Percentiles rank a stretch among this genome's conserved stretches.
phyloP scores from a whole-genome alignment of 2,888 invertebrate species.

The Magallana nippona region DNA sequence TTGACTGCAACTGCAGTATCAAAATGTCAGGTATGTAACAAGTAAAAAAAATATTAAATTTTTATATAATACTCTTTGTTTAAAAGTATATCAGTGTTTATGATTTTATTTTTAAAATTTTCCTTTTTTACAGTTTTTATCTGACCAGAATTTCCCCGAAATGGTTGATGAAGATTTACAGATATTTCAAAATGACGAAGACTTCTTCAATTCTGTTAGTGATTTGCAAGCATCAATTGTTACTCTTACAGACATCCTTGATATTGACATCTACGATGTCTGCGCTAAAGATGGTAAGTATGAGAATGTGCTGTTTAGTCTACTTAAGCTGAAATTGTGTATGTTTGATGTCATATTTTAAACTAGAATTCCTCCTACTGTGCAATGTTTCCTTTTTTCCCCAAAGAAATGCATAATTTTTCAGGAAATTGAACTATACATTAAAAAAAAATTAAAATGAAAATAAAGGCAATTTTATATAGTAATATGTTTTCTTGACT shows the following conservation, averaged over 20 bases:
- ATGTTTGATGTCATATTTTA: not conserved
- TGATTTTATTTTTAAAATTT: not conserved
- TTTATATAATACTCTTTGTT: slow-evolving; percentile 14
- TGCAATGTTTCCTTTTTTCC: not conserved
- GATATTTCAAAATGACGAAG: not conserved
- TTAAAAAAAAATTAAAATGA: not conserved
- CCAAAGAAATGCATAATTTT: not conserved
- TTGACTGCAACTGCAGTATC: not conserved
- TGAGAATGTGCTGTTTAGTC: slow-evolving; percentile 22
- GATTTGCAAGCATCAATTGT: not conserved
- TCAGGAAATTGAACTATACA: not conserved
- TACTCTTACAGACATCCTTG: not conserved
- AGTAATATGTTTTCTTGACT: not conserved
- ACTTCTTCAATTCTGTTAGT: not conserved
- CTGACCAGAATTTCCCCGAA: not conserved
- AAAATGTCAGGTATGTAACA: slow-evolving; percentile 25
- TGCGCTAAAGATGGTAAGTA: slow-evolving; percentile 25
- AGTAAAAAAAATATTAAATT: not conserved
- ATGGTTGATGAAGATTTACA: not conserved
- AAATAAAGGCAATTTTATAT: not conserved
- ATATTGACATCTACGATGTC: slow-evolving; percentile 22
- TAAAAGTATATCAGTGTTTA: not conserved
- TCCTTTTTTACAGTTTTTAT: slow-evolving; percentile 24
- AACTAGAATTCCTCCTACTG: not conserved
- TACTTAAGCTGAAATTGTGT: not conserved